phyloP scores from a whole-genome alignment of 2,888 invertebrate species.

The Sepioteuthis lessoniana region DNA sequence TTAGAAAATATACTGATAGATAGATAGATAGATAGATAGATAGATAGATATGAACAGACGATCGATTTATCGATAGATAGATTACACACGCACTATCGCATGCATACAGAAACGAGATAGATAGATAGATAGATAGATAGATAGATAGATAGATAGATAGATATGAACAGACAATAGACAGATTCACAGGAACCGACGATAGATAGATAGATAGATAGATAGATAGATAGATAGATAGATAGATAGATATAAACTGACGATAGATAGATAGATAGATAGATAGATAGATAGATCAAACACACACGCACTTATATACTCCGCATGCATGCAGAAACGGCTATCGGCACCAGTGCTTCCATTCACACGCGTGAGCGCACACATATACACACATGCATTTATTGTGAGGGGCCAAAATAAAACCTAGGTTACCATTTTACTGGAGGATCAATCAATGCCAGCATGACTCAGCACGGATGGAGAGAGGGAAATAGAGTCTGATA shows the following conservation, averaged over 20 bases:
- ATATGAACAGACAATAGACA: not conserved
- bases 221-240: not conserved
- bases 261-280: not conserved
- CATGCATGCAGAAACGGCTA: not conserved
- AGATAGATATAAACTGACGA: not conserved
- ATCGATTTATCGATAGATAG: not conserved
- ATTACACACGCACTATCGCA: not conserved
- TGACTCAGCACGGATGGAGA: not conserved
- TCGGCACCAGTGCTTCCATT: not conserved
- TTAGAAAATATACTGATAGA: not conserved
- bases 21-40: not conserved
- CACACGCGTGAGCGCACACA: not conserved
- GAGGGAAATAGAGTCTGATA: not conserved
- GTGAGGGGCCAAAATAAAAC: constrained; percentile 1
- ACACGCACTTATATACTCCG: not conserved
- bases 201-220: not conserved
- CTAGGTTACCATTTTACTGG: constrained; percentile 33
- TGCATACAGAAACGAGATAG: not conserved
- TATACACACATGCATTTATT: not conserved
- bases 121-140: not conserved
- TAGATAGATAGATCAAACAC: not conserved
- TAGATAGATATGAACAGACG: not conserved
- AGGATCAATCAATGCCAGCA: not conserved
- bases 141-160: not conserved
- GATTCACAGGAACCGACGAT: no score